phyloP scores from a whole-genome alignment of 2,797 vertebrate genomes.

The Gallinago solitaria region DNA sequence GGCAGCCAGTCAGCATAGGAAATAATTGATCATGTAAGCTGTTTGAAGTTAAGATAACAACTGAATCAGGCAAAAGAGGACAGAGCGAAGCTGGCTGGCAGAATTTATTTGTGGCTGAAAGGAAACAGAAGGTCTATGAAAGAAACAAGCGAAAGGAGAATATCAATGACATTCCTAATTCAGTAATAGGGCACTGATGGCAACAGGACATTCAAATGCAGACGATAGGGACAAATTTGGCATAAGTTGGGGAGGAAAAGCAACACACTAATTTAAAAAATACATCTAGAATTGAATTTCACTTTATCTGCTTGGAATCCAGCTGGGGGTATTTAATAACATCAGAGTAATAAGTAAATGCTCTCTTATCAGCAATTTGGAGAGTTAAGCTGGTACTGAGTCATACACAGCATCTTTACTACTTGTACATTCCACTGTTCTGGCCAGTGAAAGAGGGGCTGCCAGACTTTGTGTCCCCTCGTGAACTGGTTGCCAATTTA shows the following conservation, averaged over 20 bases:
- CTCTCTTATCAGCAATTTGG: constrained; percentile 1
- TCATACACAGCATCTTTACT: not conserved
- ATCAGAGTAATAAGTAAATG: constrained; percentile 12
- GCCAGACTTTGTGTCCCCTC: not conserved
- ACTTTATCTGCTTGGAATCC: constrained; percentile 11
- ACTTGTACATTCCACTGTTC: not conserved
- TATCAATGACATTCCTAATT: not conserved
- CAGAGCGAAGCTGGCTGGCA: not conserved
- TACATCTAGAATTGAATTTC: not conserved
- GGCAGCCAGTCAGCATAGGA: not conserved
- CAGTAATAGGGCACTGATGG: not conserved
- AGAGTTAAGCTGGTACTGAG: not conserved
- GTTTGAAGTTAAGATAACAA: not conserved
- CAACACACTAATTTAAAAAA: not conserved
- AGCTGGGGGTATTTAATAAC: not conserved
- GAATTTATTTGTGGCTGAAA: not conserved
- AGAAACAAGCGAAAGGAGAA: not conserved
- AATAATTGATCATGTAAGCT: not conserved
- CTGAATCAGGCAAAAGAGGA: not conserved
- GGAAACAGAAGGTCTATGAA: not conserved
- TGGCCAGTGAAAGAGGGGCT: not conserved
- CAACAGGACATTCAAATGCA: not conserved
- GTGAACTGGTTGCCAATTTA: not conserved
- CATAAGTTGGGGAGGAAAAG: not conserved
- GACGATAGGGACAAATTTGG: not conserved